These are phyloP conservation scores for Mesodorylaimus sp. DNA, from an alignment of 2,888 invertebrate genomes.

Conservation along the genomic window DNA sequence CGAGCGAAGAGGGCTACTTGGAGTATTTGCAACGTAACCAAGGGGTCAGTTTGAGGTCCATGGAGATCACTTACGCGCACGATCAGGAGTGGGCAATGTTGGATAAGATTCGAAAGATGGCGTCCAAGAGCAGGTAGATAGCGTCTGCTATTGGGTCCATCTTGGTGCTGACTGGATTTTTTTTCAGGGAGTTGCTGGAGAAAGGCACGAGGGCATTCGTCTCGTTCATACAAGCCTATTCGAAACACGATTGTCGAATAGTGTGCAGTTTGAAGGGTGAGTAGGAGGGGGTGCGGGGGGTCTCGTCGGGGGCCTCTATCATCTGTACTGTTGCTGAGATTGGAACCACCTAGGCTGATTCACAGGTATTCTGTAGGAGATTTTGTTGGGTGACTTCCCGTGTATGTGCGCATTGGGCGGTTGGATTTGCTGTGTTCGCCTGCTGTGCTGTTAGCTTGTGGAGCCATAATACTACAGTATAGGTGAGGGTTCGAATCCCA, in stretches of 20 bases:
- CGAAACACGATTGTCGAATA: conserved; percentile 81
- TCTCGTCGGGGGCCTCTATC: no score
- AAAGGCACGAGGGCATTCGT: conserved; percentile 80
- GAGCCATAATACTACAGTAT: no score
- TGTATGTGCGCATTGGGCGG: no score
- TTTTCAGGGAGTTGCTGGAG: conserved; percentile 50
- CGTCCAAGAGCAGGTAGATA: conserved; percentile 14
- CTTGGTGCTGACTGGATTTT: not conserved
- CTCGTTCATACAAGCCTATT: conserved; percentile 76
- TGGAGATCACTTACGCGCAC: conserved; percentile 7
- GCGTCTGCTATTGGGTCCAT: not conserved
- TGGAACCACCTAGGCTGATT: no score
- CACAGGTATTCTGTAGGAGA: no score
- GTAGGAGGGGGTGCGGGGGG: conserved; percentile 1
- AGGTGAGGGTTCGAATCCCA: no score
- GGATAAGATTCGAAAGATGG: conserved; percentile 20
- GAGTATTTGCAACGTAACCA: conserved; percentile 76
- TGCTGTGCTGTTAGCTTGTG: no score
- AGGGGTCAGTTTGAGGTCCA: conserved; percentile 32
- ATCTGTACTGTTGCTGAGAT: no score
- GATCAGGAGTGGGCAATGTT: conserved; percentile 19
- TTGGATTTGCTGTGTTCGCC: no score
- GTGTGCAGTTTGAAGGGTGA: conserved; percentile 58
- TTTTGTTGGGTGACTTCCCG: no score
- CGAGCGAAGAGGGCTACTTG: conserved; percentile 69